Evolutionary conservation across 2,797 vertebrate species (phyloP).

Genomic region (Centroberyx gerrardi): DNA sequence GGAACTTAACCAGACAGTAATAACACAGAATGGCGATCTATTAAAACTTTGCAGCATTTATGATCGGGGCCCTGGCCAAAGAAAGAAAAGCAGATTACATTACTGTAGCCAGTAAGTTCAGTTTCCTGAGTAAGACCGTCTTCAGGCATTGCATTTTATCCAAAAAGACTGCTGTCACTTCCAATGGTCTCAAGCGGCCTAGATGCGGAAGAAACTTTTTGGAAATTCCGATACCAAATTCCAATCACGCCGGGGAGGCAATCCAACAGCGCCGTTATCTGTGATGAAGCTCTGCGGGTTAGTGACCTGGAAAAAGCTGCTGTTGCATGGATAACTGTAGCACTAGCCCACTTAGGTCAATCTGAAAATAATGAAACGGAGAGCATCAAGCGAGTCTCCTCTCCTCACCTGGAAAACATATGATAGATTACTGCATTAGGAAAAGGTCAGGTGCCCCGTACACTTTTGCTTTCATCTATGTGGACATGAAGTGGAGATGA

Average conservation of each 20-base stretch:
- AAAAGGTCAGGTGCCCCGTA: constrained; percentile 12
- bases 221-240: constrained; percentile 40
- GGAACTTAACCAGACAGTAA: too few relatives aligned
- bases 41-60: constrained; percentile 3
- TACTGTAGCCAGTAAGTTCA: not conserved
- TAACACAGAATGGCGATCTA: not conserved
- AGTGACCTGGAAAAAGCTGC: constrained; percentile 49
- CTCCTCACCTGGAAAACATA: constrained; percentile 10
- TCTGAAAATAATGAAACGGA: constrained; percentile 21
- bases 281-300: constrained; percentile 37
- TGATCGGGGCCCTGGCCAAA: not conserved
- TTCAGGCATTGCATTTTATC: constrained; percentile 1
- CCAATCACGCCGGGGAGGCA: constrained; percentile 23
- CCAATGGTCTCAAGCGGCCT: constrained; percentile 1
- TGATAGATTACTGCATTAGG: constrained; percentile 23
- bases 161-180: constrained; percentile 22
- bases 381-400: constrained; percentile 2
- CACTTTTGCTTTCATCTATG: not conserved
- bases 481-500: constrained; percentile 40
- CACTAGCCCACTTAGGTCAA: not conserved
- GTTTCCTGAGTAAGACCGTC: constrained; percentile 3
- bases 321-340: constrained; percentile 20
- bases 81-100: constrained; percentile 11
- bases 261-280: constrained; percentile 29
- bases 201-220: constrained; percentile 10